A percentile compares a stretch with the other conserved stretches of the same genome.
Evolutionary conservation across 2,888 invertebrate genomes (phyloP).

Genomic region (Archips xylosteana): DNA sequence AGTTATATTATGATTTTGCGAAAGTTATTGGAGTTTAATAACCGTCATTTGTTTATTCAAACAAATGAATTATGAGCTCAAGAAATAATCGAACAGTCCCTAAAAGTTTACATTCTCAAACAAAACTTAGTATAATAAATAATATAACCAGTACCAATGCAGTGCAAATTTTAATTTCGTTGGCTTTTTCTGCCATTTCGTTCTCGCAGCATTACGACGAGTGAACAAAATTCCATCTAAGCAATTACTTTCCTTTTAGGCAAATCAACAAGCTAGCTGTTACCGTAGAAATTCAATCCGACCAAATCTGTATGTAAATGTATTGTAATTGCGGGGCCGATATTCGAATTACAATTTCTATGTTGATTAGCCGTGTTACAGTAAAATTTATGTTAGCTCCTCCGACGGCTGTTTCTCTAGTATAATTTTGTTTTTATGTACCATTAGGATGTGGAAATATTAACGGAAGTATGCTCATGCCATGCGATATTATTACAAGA

Average conservation of each 20-base stretch:
- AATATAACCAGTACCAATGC: background rate
- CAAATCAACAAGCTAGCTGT: conserved; percentile 78
- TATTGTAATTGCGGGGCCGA: conserved; percentile 78
- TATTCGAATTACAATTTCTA: conserved; percentile 78
- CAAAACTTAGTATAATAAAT: background rate
- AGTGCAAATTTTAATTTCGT: conserved; percentile 28
- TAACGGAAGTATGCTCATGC: conserved; percentile 31
- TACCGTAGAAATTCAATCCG: conserved; percentile 75
- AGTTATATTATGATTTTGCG: too few species aligned
- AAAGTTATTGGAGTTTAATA: too few species aligned
- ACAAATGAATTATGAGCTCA: too few species aligned
- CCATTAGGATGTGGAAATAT: conserved; percentile 48
- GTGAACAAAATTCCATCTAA: conserved; percentile 66
- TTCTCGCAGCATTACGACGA: conserved; percentile 45
- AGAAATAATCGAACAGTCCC: too few species aligned
- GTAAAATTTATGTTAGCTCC: conserved; percentile 63
- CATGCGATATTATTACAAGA: conserved; percentile 16
- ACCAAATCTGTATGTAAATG: conserved; percentile 82
- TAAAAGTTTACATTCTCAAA: background rate
- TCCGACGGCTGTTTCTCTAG: conserved; percentile 64
- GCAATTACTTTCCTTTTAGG: conserved; percentile 82
- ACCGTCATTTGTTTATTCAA: too few species aligned
- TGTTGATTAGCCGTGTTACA: conserved; percentile 73
- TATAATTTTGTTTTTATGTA: conserved; percentile 72
- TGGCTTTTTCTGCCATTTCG: conserved; percentile 36